Percentiles rank a stretch among this genome's conserved stretches.
Evolutionary conservation across 1,140 invertebrate species (phyloP).

Genomic region (Nasonia longicornis): DNA sequence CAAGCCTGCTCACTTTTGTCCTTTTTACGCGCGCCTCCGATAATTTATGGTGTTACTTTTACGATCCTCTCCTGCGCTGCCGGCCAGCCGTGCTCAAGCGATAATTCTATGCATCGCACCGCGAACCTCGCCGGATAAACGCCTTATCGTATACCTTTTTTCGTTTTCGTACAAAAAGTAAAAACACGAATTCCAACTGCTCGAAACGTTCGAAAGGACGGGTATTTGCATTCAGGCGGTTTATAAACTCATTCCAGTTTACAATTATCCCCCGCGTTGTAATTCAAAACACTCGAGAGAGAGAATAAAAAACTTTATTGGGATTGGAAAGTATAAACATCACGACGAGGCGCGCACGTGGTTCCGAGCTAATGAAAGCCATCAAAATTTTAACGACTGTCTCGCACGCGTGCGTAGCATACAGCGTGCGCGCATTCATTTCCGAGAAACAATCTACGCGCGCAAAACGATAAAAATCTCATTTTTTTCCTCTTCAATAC

Average conservation of each 20-base stretch:
- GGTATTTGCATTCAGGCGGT: background rate
- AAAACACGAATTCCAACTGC: background rate
- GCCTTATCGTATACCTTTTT: conserved; percentile 30
- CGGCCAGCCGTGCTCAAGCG: conserved; percentile 14
- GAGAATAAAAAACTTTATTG: conserved; percentile 13
- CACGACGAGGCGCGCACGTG: background rate
- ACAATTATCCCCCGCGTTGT: background rate
- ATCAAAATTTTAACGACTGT: conserved; percentile 31
- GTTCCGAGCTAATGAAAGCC: conserved; percentile 19
- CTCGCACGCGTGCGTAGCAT: background rate
- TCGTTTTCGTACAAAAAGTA: background rate
- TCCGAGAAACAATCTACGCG: conserved; percentile 19
- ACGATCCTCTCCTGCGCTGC: conserved; percentile 54
- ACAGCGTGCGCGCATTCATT: background rate
- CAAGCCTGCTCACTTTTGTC: conserved; percentile 41
- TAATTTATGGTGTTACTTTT: conserved; percentile 65
- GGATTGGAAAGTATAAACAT: background rate
- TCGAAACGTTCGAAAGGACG: background rate
- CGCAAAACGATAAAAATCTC: conserved; percentile 18
- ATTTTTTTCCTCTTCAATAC: background rate
- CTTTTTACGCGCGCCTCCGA: conserved; percentile 50
- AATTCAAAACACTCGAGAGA: background rate
- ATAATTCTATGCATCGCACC: conserved; percentile 38
- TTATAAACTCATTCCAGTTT: conserved; percentile 22
- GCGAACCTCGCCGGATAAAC: conserved; percentile 6